Conservation (phyloP, 2,888 invertebrate genomes). For the Branchinecta sandiegonensis region DNA sequence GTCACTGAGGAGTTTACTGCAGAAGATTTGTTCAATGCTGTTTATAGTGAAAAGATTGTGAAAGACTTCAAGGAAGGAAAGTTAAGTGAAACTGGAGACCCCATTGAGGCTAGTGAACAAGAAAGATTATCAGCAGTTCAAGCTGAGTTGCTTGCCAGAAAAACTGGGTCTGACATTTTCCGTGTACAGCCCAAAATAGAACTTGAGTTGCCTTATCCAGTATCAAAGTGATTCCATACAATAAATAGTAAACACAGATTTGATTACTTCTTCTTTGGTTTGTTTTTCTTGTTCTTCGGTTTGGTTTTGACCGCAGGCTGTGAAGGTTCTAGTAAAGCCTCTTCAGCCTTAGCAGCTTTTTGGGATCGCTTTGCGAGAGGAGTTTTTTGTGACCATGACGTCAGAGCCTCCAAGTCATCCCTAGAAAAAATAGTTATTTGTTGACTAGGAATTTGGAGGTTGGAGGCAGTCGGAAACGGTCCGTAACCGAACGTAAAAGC, state of each 20-base stretch:
- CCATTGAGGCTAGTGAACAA: conserved; percentile 53
- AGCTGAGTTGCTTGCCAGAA: conserved; percentile 38
- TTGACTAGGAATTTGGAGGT: too few species aligned
- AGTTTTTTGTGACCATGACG: neutral
- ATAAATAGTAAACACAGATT: too few species aligned
- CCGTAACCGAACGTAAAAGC: too few species aligned
- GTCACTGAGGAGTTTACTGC: conserved; percentile 67
- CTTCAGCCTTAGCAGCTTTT: neutral
- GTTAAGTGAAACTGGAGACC: conserved; percentile 49
- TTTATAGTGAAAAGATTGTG: conserved; percentile 63
- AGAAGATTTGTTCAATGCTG: conserved; percentile 60
- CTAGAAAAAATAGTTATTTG: neutral
- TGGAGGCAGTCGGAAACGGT: too few species aligned
- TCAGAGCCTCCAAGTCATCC: neutral
- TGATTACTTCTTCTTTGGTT: neutral
- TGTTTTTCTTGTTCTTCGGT: neutral
- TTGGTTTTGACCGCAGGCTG: neutral
- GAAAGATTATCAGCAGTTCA: conserved; percentile 56
- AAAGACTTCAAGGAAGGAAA: conserved; percentile 56
- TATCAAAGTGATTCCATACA: too few species aligned
- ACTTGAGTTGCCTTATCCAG: neutral
- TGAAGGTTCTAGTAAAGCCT: neutral
- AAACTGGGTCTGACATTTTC: neutral
- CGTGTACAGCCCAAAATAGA: conserved; percentile 9
- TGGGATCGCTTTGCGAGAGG: conserved; percentile 4